Evolutionary conservation across 1,140 invertebrate species (phyloP).

Genomic region (Varroa destructor): DNA sequence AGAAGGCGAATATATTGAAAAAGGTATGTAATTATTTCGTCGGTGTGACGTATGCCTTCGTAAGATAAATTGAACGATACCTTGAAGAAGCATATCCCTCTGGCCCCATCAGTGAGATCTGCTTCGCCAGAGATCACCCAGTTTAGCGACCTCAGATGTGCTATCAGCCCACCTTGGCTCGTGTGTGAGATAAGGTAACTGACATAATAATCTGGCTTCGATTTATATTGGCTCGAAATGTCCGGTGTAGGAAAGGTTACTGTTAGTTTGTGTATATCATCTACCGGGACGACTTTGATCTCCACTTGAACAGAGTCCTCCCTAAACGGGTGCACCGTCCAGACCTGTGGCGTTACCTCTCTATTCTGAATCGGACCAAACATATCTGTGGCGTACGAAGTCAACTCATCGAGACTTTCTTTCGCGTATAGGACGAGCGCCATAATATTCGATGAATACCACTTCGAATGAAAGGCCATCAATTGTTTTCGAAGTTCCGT

Average conservation of each 20-base stretch:
- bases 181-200: too few relatives aligned
- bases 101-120: slow-evolving; percentile 80
- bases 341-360: slow-evolving; percentile 54
- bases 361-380: slow-evolving; percentile 69
- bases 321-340: slow-evolving; percentile 66
- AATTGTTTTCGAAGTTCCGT: slow-evolving; percentile 61
- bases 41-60: slow-evolving; percentile 47
- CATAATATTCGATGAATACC: slow-evolving; percentile 93
- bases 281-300: slow-evolving; percentile 68
- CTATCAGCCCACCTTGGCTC: too few relatives aligned
- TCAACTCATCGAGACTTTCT: slow-evolving; percentile 71
- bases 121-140: slow-evolving; percentile 41
- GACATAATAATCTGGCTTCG: slow-evolving; percentile 40
- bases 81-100: slow-evolving; percentile 38
- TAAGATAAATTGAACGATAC: too few relatives aligned
- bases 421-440: slow-evolving; percentile 70
- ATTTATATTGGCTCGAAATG: slow-evolving; percentile 61
- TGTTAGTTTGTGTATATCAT: slow-evolving; percentile 69
- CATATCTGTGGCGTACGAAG: slow-evolving; percentile 57
- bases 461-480: slow-evolving; percentile 73
- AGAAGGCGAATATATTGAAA: slow-evolving; percentile 85
- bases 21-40: slow-evolving; percentile 67
- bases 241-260: slow-evolving; percentile 82
- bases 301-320: slow-evolving; percentile 45
- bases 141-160: too few relatives aligned